Evolutionary conservation across 2,113 vertebrate genomes (phyloP).

Genomic region (Catagonus wagneri): DNA sequence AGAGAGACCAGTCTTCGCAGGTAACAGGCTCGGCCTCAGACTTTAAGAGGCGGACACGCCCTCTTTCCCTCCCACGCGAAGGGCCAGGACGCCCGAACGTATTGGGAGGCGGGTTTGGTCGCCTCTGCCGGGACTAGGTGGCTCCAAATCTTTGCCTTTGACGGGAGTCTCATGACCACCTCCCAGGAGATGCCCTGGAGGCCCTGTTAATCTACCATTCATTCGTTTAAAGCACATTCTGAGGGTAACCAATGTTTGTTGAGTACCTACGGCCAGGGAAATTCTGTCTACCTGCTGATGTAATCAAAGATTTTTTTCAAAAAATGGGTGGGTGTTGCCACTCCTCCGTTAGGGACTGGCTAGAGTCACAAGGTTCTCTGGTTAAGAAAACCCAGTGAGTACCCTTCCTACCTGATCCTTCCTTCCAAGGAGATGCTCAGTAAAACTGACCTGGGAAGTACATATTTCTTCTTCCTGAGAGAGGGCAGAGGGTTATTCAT

Average conservation of each 20-base stretch:
- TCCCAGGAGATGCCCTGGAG: background rate
- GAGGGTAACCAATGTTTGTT: background rate
- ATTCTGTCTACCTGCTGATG: background rate
- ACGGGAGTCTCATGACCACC: background rate
- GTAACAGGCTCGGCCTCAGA: slow-evolving; percentile 50
- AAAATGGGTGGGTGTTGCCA: background rate
- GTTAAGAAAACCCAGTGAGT: background rate
- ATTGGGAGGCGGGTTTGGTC: background rate
- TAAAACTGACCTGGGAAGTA: slow-evolving; percentile 20
- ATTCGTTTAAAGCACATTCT: background rate
- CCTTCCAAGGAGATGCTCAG: background rate
- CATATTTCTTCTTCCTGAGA: background rate
- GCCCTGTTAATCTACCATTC: background rate
- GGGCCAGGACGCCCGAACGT: background rate
- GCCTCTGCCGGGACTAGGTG: background rate
- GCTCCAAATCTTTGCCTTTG: background rate
- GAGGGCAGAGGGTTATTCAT: background rate
- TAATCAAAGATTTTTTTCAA: background rate
- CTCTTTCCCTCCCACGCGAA: background rate
- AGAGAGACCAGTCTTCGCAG: slow-evolving; percentile 54
- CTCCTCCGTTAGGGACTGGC: background rate
- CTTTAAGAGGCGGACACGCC: background rate
- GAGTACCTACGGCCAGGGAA: background rate
- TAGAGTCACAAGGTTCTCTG: background rate
- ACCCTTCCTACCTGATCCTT: background rate